Base-by-base conservation (phyloP, 2,888 invertebrate species). In the Patella caerulea region DNA sequence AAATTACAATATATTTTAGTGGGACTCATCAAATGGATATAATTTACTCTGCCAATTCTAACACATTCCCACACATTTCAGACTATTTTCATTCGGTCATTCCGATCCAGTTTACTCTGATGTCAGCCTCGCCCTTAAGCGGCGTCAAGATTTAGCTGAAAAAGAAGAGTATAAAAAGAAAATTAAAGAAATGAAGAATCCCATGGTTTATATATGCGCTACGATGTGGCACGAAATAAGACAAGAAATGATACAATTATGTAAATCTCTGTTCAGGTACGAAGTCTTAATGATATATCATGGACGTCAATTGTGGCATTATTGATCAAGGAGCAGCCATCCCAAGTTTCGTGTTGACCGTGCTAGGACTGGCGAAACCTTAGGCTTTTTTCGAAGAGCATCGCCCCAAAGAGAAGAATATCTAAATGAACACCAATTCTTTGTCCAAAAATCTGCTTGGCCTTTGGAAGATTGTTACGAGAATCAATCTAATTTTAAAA, bases 201-300 rank as follows among this genome's bases (percentile, higher is more conserved):
- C 81, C 29, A 76, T 24, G 91, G 97, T 99, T 85, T 98, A 96
- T 91, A 96, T 98, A 55, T 99, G 99, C 92, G 96, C 96, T 70
- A 99, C 99, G 85, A 98, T 99, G 98, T 99, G 99, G 99, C 99
- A 99, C 92, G 99, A 99, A 93, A 98, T 97, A 53, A 95, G 95
- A 91, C 97, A 96, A 87, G 98, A 98, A 92, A 97, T 98, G 96
- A 94, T 95, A 87, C 96, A 96, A 89, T 95, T 98, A 91, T 93
- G 98, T 82, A 96, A 96, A 91, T 97, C 97, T 76, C 95, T 98
- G 86, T 85, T 92, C 73, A 90, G 87, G 88, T 88, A 81, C 78
- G 53, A 56, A 3, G 34, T n/a, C 15, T 17, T 19, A 34, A 14
- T 56, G 9, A 14, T 14, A 4, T 4, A 29, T 24, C 5, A 17